A percentile compares a stretch with the other conserved stretches of the same genome.
Evolutionary conservation across 2,888 invertebrate genomes (phyloP).

Genomic region (Pedicia rivosa): DNA sequence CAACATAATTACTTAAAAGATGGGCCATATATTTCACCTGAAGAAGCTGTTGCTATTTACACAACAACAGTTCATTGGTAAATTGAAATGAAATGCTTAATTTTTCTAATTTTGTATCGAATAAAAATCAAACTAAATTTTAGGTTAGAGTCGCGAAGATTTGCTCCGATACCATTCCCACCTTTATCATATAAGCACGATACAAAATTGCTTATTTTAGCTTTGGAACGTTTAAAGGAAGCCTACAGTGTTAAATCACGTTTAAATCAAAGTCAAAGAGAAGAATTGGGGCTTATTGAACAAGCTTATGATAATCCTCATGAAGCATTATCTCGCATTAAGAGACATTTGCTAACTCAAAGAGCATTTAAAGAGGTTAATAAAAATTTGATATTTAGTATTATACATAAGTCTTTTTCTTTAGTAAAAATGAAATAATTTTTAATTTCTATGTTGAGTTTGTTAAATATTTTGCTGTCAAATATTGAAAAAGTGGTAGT

Average conservation of each 20-base stretch:
- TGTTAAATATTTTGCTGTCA: too few relatives aligned
- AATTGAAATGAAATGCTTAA: too few relatives aligned
- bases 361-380: conserved; percentile 98
- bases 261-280: conserved; percentile 95
- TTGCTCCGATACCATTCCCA: conserved; percentile 98
- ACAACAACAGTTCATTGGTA: conserved; percentile 98
- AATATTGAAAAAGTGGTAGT: too few relatives aligned
- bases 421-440: too few relatives aligned
- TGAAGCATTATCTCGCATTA: conserved; percentile 96
- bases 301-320: conserved; percentile 99
- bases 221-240: conserved; percentile 90
- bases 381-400: too few relatives aligned
- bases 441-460: too few relatives aligned
- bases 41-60: conserved; percentile 99
- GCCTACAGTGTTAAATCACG: conserved; percentile 97
- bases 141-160: conserved; percentile 78
- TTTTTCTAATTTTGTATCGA: neutral
- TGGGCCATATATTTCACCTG: conserved; percentile 97
- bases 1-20: conserved; percentile 99
- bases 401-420: too few relatives aligned
- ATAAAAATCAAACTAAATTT: neutral
- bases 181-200: conserved; percentile 99
- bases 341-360: conserved; percentile 96
- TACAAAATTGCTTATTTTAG: conserved; percentile 93
- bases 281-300: conserved; percentile 96